Evolutionary conservation across 2,797 vertebrate genomes (phyloP).

Genomic region (Moxostoma hubbsi): DNA sequence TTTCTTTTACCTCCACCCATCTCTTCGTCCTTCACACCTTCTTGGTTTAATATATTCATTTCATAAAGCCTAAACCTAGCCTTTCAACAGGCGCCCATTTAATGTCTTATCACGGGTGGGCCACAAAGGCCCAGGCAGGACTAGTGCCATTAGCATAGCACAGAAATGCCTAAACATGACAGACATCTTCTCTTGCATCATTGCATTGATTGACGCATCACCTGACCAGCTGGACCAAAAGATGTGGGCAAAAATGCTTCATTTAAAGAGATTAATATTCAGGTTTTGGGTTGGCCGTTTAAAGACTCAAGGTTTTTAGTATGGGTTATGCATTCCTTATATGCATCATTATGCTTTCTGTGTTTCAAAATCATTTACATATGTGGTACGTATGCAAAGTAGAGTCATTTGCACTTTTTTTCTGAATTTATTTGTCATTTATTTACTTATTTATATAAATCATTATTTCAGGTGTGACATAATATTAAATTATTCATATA

Average conservation of each 20-base stretch:
- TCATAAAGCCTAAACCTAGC: conserved; percentile 53
- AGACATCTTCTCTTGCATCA: conserved; percentile 57
- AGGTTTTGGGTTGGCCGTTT: conserved; percentile 16
- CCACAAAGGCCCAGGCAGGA: conserved; percentile 60
- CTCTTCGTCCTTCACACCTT: conserved; percentile 58
- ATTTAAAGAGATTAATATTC: conserved; percentile 24
- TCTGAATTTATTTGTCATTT: background rate
- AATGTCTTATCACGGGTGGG: conserved; percentile 61
- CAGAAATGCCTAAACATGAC: conserved; percentile 60
- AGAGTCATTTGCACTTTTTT: background rate
- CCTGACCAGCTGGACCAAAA: conserved; percentile 62
- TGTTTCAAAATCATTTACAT: background rate
- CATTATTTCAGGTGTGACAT: background rate
- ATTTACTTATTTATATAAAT: too few relatives aligned
- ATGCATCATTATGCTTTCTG: background rate
- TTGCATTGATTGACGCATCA: conserved; percentile 63
- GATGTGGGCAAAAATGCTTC: conserved; percentile 53
- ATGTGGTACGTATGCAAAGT: background rate
- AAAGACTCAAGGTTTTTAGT: conserved; percentile 1
- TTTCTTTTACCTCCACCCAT: conserved; percentile 41
- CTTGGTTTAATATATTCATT: conserved; percentile 62
- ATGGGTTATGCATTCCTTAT: background rate
- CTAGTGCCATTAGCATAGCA: conserved; percentile 57
- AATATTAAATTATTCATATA: background rate
- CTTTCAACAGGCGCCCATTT: conserved; percentile 59